Conservation (phyloP, 2,113 vertebrate genomes). For the Podarcis raffonei region DNA sequence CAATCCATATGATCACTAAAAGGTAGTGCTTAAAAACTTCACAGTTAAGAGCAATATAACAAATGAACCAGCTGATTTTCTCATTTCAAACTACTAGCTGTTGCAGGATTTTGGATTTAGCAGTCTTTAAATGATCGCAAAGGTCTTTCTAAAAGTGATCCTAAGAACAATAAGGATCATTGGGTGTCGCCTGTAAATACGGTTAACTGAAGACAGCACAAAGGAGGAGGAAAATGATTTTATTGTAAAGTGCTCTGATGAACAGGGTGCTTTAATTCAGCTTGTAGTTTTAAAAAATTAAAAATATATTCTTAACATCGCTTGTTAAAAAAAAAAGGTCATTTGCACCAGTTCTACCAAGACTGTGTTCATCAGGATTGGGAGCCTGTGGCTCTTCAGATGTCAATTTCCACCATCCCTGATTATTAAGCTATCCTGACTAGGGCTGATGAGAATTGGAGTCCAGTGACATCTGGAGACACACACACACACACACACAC, state of each 20-base stretch:
- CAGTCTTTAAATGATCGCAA: neutral
- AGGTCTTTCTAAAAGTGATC: neutral
- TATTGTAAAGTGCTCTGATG: neutral
- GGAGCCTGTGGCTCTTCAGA: too few species aligned
- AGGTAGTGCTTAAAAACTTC: slow-evolving; percentile 36
- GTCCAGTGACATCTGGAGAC: too few species aligned
- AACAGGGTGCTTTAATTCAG: neutral
- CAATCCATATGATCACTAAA: slow-evolving; percentile 49
- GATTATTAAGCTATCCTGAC: too few species aligned
- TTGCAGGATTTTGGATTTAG: neutral
- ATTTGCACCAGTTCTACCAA: neutral
- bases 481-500: neutral
- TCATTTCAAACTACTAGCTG: neutral
- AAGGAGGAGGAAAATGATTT: neutral
- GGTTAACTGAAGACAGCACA: neutral
- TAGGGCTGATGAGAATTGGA: too few species aligned
- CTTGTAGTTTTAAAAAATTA: neutral
- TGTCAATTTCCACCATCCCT: too few species aligned
- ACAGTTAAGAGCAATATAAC: neutral
- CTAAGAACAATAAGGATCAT: neutral
- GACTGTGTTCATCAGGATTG: neutral
- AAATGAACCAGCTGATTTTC: neutral
- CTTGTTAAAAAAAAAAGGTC: neutral
- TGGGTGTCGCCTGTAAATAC: neutral
- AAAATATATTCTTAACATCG: neutral